Base-by-base conservation (phyloP, 2,888 invertebrate genomes). In the Syrista parreyssii region DNA sequence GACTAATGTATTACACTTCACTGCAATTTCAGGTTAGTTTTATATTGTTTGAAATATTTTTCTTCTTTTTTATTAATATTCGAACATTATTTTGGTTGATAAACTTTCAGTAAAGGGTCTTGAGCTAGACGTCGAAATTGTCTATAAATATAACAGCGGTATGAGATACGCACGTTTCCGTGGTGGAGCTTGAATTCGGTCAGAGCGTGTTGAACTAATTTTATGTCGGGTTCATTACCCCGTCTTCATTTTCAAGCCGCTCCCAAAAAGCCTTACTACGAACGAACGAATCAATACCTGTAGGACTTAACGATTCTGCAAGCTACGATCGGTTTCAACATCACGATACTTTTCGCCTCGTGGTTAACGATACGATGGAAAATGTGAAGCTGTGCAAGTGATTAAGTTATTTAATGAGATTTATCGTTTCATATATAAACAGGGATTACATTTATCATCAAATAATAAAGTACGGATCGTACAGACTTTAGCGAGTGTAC, bases 151-250 rank as follows among this genome's bases (percentile, higher is more conserved):
- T 86, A 82, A 83, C 82, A 78, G 81, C 85, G 81, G 83, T 83
- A 83, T 82, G 87, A 86, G 86, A 85, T 84, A 78, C 80, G 82
- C 84, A 83, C 84, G 84, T 87, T 85, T 86, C 84, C 84, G 75
- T 81, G 82, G 81, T 80, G 81, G 36, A 84, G 76, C 81, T 82
- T 79, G 86, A 89, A 89, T 89, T 88, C 88, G 89, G 88, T 88
- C 87, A 88, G 86, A 82, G 83, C 82, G 85, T 82, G 82, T 82
- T 86, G 85, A 85, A 90, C 89, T 89, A 89, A 90, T 89, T 90
- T 84, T 87, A 84, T 85, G 87, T 84, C 85, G 87, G 81, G 90
- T 88, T 89, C 90, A 82, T 90, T 88, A 84, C 89, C 89, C 90
- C 83, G 84, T 75, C 78, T 79, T 80, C 72, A 79, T 80, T 74